A percentile compares a stretch with the other conserved stretches of the same genome.
These are phyloP conservation scores for Petrocephalus zakoni DNA, from an alignment of 2,113 vertebrate genomes.

Conservation along the genomic window DNA sequence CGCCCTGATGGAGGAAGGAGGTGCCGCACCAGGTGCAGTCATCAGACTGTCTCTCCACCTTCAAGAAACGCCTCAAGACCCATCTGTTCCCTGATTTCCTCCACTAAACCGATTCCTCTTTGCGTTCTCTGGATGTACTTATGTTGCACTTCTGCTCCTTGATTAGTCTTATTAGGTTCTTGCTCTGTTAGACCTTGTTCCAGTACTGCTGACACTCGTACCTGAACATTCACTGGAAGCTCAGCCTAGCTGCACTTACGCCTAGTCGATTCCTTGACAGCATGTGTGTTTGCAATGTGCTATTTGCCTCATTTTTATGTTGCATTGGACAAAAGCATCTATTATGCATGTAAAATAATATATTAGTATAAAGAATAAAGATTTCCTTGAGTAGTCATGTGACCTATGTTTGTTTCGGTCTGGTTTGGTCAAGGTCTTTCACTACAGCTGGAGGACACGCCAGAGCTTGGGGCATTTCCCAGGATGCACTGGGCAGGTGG, in stretches of 20 bases:
- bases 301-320: neutral
- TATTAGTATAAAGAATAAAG: neutral
- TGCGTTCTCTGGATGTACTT: too few species aligned
- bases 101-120: too few species aligned
- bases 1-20: neutral
- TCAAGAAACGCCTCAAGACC: neutral
- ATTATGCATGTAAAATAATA: neutral
- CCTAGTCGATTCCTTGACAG: neutral
- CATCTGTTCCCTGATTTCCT: too few species aligned
- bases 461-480: neutral
- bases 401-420: neutral
- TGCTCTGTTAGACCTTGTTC: neutral
- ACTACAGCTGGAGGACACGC: neutral
- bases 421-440: neutral
- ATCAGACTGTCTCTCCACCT: neutral
- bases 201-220: neutral
- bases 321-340: neutral
- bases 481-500: neutral
- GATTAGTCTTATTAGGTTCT: neutral
- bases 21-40: neutral
- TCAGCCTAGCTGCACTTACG: neutral
- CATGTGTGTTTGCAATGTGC: neutral
- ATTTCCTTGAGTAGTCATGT: neutral
- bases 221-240: neutral
- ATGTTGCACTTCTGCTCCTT: neutral